Base-by-base conservation (phyloP, 2,888 invertebrate genomes). In the Conomelus anceps region DNA sequence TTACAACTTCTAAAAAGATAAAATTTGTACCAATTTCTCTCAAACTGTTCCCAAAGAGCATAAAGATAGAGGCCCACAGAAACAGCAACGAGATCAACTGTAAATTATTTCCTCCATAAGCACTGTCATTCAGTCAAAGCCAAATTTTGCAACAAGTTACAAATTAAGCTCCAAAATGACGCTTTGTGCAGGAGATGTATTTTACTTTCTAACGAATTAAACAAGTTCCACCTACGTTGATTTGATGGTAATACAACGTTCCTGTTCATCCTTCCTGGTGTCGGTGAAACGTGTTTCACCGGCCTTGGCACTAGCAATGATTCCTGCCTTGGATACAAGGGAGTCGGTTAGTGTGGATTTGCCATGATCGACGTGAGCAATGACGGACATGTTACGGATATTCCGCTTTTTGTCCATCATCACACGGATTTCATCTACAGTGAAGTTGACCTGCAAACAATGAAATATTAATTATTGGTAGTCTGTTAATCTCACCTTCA, bases 351-450 rank as follows among this genome's bases (percentile, higher is more conserved):
- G 94, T 90, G 99, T 99, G 92, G 99, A 99, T 95, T 99, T 99
- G 93, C 99, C 99, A 94, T 99, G 99, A 95, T 99, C 99, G 92
- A 99, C 99, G 95, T 99, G 99, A 93, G 99, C 99, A 94, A 99
- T 99, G 94, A 99, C 99, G 93, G 99, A 99, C 99, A 99, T 99
- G 95, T 99, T 99, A 94, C 99, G 97, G 95, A 99, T 99, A 94
- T 99, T 99, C 95, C 95, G 96, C 96, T 99, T 99, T 94, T 98
- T 98, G 98, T 99, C 99, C 99, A 99, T 99, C 97, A 99, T 98
- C 94, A 93, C 95, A 95, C 99, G 98, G 96, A 99, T 99, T 95
- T 99, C 99, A 95, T 99, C 99, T 95, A 99, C 98, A 92, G 99
- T 99, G 95, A 99, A 99, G 96, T 99, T 99, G 96, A 99, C 99